These are phyloP conservation scores for Drosophila melanosoma DNA, from an alignment of 2,888 invertebrate genomes.

Conservation along the genomic window DNA sequence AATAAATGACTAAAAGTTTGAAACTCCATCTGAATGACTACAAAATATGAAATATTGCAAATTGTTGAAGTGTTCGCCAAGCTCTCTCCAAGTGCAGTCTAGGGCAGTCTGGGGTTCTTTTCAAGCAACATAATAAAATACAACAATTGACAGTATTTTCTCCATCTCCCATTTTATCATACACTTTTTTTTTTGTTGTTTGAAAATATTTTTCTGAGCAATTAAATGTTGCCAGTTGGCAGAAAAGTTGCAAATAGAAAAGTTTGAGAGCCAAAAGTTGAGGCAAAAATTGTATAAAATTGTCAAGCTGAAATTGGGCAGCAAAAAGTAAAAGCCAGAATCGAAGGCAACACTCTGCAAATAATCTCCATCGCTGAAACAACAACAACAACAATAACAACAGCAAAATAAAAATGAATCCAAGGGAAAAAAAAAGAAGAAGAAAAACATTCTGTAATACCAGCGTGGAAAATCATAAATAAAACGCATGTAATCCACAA, in stretches of 20 bases:
- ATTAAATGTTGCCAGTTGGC: slow-evolving; percentile 80
- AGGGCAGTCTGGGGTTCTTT: slow-evolving; percentile 22
- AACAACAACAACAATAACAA: slow-evolving; percentile 17
- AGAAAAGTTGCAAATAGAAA: slow-evolving; percentile 70
- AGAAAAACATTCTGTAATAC: slow-evolving; percentile 64
- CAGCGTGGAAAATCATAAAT: slow-evolving; percentile 81
- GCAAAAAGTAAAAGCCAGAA: slow-evolving; percentile 42
- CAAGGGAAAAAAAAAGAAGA: slow-evolving; percentile 51
- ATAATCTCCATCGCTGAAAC: slow-evolving; percentile 22
- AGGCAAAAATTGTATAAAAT: slow-evolving; percentile 53
- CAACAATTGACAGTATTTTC: slow-evolving; percentile 75
- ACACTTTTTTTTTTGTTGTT: slow-evolving; percentile 27
- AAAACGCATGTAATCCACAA: slow-evolving; percentile 81
- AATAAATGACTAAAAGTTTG: slow-evolving; percentile 36
- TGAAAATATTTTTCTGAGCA: slow-evolving; percentile 80
- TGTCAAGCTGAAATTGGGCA: slow-evolving; percentile 54
- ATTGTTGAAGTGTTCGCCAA: slow-evolving; percentile 57
- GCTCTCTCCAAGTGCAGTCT: slow-evolving; percentile 37
- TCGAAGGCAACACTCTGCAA: slow-evolving; percentile 48
- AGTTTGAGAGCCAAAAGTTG: slow-evolving; percentile 67
- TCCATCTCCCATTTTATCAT: slow-evolving; percentile 17
- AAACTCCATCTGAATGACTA: slow-evolving; percentile 58
- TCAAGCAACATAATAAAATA: slow-evolving; percentile 65
- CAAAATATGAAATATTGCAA: slow-evolving; percentile 59
- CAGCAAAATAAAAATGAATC: slow-evolving; percentile 64